These are phyloP conservation scores for Pteruthius melanotis DNA, from an alignment of 2,113 vertebrate genomes.

Conservation along the genomic window DNA sequence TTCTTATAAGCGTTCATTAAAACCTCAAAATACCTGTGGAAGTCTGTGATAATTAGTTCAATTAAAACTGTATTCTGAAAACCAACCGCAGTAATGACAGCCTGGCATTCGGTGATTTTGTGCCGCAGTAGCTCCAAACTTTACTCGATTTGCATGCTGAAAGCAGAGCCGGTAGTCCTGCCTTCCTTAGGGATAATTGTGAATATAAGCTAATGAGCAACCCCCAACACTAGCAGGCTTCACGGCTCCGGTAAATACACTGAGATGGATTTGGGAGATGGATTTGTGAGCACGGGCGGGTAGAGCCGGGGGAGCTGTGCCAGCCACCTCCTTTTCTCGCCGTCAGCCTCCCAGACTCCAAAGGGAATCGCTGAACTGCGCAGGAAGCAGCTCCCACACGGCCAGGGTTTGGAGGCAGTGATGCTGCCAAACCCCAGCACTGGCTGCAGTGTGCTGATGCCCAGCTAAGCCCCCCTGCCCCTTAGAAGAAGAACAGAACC, in stretches of 20 bases:
- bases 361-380: accelerated
- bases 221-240: not conserved
- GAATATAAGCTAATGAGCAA: conserved; percentile 18
- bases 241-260: not conserved
- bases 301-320: not conserved
- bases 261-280: not conserved
- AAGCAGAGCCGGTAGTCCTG: not conserved
- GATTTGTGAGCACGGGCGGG: accelerated
- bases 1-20: not conserved
- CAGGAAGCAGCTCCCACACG: accelerated
- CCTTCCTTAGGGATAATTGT: not conserved
- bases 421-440: not conserved
- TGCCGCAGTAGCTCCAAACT: not conserved
- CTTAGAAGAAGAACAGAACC: not conserved
- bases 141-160: not conserved
- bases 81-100: not conserved
- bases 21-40: conserved; percentile 32
- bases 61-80: conserved; percentile 20
- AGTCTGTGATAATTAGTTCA: conserved; percentile 28
- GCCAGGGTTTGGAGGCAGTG: accelerated
- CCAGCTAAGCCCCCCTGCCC: not conserved
- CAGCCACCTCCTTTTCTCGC: not conserved
- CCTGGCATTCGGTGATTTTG: not conserved
- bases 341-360: not conserved
- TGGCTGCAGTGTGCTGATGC: not conserved